Base-by-base conservation (phyloP, 2,888 invertebrate species). In the Drosophila anomalata region DNA sequence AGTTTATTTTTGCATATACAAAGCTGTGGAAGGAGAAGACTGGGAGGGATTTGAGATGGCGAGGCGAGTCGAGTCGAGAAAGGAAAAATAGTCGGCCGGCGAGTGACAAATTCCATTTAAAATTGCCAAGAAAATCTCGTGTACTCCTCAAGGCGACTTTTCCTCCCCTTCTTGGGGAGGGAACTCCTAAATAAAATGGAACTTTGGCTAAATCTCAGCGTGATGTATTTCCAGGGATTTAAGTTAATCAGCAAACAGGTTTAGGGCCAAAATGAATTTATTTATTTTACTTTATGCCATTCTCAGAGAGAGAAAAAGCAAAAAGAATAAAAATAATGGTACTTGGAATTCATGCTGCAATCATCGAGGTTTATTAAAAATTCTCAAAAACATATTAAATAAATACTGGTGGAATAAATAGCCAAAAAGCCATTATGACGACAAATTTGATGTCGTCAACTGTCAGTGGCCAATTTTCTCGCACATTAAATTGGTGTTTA, bases 51-150 rank as follows among this genome's bases (percentile, higher is more conserved):
- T 33, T 33, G 12, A 8, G 11, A 20, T 12, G 20, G 20, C 48
- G 36, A 22, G 55, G 55, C 20, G 46, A 41, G 17, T 17, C 17
- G 17, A 17, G 17, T 46, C 46, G 9, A n/a, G 14, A 31, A 8
- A n/a, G 17, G 29, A 14, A 48, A 48, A 67, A 65, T 56, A 65
- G 51, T 75, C 56, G 56, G 57, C 53, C 59, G 73, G 76, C 79
- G 89, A 84, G 89, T 89, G 90, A 89, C 89, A 90, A 89, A 87
- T 89, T 78, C 77, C 79, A 83, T 87, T 90, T 79, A 70, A 80
- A 89, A 90, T 87, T 88, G 88, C 79, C 76, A 76, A 88, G 87
- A 79, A 74, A 70, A 86, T 76, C 84, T 78, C 84, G 78, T 80
- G 81, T 78, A 78, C 75, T 66, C 62, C 69, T 60, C 83, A 79